These are phyloP conservation scores for Lutraria lutraria DNA, from an alignment of 2,888 invertebrate genomes.

Conservation along the genomic window DNA sequence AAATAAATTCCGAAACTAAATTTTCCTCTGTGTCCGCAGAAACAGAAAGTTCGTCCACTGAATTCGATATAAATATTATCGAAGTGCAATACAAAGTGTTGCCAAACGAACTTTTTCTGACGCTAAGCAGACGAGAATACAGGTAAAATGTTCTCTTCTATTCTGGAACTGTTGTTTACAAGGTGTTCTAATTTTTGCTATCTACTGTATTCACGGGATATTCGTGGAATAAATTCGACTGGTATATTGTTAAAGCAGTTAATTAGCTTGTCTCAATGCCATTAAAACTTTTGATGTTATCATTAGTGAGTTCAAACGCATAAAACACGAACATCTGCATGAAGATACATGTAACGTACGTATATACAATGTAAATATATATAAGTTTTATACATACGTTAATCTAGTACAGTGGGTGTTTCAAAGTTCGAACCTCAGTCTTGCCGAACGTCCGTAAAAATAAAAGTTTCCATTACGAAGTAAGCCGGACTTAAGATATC, in stretches of 20 bases:
- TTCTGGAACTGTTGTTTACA: not conserved
- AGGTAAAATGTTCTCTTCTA: not conserved
- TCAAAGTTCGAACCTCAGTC: no score
- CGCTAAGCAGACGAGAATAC: not conserved
- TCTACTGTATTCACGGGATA: not conserved
- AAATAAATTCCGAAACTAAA: conserved; percentile 19
- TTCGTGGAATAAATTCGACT: not conserved
- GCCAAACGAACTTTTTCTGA: conserved; percentile 7
- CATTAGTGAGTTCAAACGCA: not conserved
- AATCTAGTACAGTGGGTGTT: no score
- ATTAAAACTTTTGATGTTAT: not conserved
- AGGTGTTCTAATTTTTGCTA: not conserved
- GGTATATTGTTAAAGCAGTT: not conserved
- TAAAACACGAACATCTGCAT: not conserved
- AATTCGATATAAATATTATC: not conserved
- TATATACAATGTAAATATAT: no score
- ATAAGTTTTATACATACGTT: no score
- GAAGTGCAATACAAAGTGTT: not conserved
- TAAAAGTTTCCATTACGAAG: no score
- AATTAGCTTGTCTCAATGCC: not conserved
- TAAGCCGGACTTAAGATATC: no score
- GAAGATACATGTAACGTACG: no score
- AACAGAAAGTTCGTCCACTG: not conserved
- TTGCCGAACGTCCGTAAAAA: no score
- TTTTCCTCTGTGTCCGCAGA: not conserved